A percentile compares a stretch with the other conserved stretches of the same genome.
phyloP scores from a whole-genome alignment of 2,113 vertebrate genomes.

The Rousettus leschenaultii region DNA sequence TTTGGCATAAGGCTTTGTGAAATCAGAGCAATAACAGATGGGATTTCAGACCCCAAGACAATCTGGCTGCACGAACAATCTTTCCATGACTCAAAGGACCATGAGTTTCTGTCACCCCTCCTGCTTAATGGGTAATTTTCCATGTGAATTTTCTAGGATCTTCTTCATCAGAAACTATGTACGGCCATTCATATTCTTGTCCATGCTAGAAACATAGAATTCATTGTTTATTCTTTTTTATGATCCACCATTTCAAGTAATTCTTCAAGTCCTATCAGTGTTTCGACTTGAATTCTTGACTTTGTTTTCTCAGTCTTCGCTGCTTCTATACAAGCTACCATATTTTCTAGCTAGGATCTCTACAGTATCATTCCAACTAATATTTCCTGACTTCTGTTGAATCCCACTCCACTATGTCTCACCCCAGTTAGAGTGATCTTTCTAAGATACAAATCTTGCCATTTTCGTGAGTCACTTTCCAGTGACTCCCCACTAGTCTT shows the following conservation, averaged over 20 bases:
- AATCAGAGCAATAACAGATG: slow-evolving; percentile 45
- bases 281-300: neutral
- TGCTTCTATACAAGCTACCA: neutral
- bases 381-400: neutral
- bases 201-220: neutral
- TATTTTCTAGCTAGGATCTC: neutral
- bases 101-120: neutral
- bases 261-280: neutral
- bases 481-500: neutral
- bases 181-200: neutral
- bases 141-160: neutral
- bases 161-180: neutral
- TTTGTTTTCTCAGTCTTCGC: neutral
- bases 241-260: neutral
- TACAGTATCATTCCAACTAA: neutral
- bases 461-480: neutral
- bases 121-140: neutral
- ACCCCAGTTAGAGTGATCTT: neutral
- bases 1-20: neutral
- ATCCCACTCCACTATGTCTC: neutral
- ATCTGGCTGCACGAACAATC: neutral
- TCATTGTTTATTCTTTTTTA: neutral
- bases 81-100: slow-evolving; percentile 15
- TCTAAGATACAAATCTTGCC: neutral
- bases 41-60: neutral